Percentiles rank a stretch among this genome's conserved stretches.
Conservation (phyloP, 2,113 vertebrate genomes). For the Sisor rabdophorus region DNA sequence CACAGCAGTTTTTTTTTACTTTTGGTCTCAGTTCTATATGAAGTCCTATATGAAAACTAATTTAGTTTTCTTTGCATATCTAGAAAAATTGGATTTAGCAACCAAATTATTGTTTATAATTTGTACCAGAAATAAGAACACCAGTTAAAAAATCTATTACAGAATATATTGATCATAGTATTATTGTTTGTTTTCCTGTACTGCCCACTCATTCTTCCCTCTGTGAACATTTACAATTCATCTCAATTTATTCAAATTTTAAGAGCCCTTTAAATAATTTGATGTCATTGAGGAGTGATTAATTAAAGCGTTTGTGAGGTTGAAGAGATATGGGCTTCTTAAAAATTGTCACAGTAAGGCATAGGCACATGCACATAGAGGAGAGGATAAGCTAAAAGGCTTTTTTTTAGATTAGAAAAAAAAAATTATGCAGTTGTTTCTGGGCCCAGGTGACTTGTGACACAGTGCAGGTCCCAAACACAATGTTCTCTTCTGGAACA, state of each 20-base stretch:
- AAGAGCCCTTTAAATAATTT: background rate
- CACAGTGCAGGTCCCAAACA: constrained; percentile 29
- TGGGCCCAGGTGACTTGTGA: constrained; percentile 23
- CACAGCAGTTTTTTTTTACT: too few species aligned
- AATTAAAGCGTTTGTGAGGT: constrained; percentile 21
- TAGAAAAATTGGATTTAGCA: too few species aligned
- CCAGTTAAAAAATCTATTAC: too few species aligned
- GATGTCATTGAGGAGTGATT: background rate
- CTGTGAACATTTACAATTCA: background rate
- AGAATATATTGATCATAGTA: too few species aligned
- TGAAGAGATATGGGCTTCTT: constrained; percentile 13
- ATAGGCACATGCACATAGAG: constrained; percentile 15
- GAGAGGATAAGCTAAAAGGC: constrained; percentile 1
- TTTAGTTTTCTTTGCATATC: too few species aligned
- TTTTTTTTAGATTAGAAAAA: background rate
- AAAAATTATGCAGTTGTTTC: constrained; percentile 22
- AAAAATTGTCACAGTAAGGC: constrained; percentile 25
- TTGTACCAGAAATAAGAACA: too few species aligned
- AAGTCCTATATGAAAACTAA: too few species aligned
- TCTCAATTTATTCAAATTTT: background rate
- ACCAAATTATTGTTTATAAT: too few species aligned
- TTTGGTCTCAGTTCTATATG: too few species aligned
- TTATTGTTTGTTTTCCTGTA: background rate
- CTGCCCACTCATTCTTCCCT: background rate
- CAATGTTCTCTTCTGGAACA: constrained; percentile 42